A percentile compares a stretch with the other conserved stretches of the same genome.
These are phyloP conservation scores for Noturus placidus DNA, from an alignment of 2,113 vertebrate species.

Conservation along the genomic window DNA sequence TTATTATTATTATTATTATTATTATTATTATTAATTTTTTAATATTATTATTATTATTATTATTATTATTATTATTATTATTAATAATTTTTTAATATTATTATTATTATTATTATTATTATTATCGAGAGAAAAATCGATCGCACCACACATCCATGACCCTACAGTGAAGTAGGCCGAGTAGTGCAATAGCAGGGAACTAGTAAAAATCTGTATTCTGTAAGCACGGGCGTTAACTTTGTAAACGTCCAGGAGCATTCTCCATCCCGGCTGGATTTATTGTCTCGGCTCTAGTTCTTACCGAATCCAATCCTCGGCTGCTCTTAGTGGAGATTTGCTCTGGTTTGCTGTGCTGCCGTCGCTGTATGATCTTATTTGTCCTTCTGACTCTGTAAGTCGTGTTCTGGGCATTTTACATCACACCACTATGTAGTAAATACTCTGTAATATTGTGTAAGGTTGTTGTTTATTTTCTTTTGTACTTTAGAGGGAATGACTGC, in stretches of 20 bases:
- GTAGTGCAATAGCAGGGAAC: background rate
- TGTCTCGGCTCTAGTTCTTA: background rate
- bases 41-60: no score
- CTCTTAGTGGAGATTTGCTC: slow-evolving; percentile 8
- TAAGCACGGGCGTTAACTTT: background rate
- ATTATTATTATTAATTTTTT: no score
- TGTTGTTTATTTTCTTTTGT: background rate
- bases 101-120: no score
- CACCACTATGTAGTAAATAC: background rate
- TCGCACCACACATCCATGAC: background rate
- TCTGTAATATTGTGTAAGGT: no score
- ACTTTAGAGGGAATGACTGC: no score
- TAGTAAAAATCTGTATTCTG: background rate
- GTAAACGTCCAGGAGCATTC: background rate
- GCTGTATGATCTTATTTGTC: slow-evolving; percentile 3
- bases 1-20: no score
- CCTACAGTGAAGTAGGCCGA: background rate
- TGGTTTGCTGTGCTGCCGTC: background rate
- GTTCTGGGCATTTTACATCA: background rate
- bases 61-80: no score
- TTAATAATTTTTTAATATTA: no score
- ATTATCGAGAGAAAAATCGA: no score
- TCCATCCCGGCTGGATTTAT: background rate
- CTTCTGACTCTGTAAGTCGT: background rate
- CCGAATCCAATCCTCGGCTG: background rate